Conservation (phyloP, 2,797 vertebrate species). For the Pampus argenteus region DNA sequence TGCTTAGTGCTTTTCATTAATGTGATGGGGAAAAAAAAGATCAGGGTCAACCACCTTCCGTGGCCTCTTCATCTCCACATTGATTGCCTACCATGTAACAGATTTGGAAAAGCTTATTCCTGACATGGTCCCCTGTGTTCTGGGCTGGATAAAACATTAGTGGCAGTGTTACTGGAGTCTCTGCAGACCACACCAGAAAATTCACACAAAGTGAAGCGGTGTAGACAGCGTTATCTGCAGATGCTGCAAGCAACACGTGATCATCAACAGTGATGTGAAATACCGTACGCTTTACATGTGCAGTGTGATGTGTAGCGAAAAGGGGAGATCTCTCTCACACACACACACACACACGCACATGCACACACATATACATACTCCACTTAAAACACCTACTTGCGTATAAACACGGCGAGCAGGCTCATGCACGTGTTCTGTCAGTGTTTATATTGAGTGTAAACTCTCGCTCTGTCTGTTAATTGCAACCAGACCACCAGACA, state of each 20-base stretch:
- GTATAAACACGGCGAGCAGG: slow-evolving; percentile 65
- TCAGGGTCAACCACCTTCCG: not conserved
- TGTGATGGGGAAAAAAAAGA: not conserved
- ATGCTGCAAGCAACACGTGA: not conserved
- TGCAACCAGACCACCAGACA: slow-evolving; percentile 64
- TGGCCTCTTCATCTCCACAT: not conserved
- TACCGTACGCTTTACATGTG: slow-evolving; percentile 1
- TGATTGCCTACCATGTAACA: slow-evolving; percentile 13
- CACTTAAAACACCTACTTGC: slow-evolving; percentile 42
- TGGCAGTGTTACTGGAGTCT: slow-evolving; percentile 24
- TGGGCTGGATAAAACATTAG: slow-evolving; percentile 52
- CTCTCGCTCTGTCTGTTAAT: slow-evolving; percentile 63
- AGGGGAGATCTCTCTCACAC: slow-evolving; percentile 59
- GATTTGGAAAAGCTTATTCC: slow-evolving; percentile 41
- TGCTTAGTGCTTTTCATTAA: too few species aligned
- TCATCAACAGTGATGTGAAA: not conserved
- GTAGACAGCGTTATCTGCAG: not conserved
- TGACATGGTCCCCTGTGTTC: slow-evolving; percentile 21
- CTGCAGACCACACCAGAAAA: slow-evolving; percentile 13
- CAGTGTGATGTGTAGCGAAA: slow-evolving; percentile 20
- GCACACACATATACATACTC: not conserved
- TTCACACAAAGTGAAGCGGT: not conserved
- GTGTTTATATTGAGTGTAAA: slow-evolving; percentile 77
- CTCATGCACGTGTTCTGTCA: slow-evolving; percentile 44
- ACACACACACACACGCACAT: too few species aligned